Evolutionary conservation across 2,113 vertebrate genomes (phyloP), one percentile per base, ranked within the genome.

Genomic region (Chrysemys picta): DNA sequence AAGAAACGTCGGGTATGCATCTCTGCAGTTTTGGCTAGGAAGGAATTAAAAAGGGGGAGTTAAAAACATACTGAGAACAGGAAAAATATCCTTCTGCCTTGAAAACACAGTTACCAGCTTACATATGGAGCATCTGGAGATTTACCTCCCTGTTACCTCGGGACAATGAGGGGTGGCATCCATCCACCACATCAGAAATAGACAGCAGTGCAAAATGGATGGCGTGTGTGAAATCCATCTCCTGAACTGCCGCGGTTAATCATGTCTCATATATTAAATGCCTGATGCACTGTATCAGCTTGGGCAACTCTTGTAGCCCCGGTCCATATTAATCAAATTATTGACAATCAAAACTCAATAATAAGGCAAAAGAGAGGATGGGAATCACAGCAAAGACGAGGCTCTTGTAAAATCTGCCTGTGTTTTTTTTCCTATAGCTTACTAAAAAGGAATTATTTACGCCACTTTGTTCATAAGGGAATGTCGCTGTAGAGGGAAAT

Each of bases 1-100:
- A 0, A 99, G 98, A 96, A 99, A 99, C 0, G 99, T 99, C 3
- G 99, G 98, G 75, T 99, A 99, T 0, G 99, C 93, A 0, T 99
- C 99, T 89, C 99, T 99, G 1, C 99, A 99, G 98, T 99, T 99
- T 81, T 99, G 99, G 85, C 99, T 99, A 93, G n/a, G 83, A 92
- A 89, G 83, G 35, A 96, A 95, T 94, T 88, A 82, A 16, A 5
- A 31, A 80, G 75, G 85, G 2, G 88, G 24, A 81, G 93, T 89
- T 94, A 93, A 75, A 31, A 88, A 54, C 54, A 80, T 0, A 2
- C 2, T 59, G 16, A 65, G 50, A 93, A 79, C 4, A 85, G 85
- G 93, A 95, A 27, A 93, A 83, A 83, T 24, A 78, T 45, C 45
- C 24, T 56, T 42, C 17, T 19, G 52, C 52, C 35, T 14, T 4